Evolutionary conservation across 2,797 vertebrate genomes (phyloP).

Genomic region (Nannoperca obscura): DNA sequence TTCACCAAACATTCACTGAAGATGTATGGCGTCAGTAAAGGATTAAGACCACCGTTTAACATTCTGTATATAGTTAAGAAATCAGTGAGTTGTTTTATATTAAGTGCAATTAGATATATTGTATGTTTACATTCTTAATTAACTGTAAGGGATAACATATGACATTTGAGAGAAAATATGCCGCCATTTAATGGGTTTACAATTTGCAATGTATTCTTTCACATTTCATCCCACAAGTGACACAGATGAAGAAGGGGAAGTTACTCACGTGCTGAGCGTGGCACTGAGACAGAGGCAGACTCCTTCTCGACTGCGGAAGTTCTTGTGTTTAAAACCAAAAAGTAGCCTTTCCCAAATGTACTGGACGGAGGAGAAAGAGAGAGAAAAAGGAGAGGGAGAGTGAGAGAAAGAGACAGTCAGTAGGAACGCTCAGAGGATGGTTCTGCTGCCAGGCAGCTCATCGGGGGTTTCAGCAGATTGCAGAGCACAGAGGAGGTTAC

Average conservation of each 20-base stretch:
- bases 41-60: background rate
- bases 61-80: background rate
- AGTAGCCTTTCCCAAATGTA: slow-evolving; percentile 94
- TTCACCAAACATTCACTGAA: background rate
- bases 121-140: background rate
- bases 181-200: background rate
- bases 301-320: slow-evolving; percentile 96
- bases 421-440: background rate
- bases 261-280: slow-evolving; percentile 93
- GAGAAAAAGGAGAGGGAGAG: background rate
- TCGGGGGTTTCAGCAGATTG: slow-evolving; percentile 51
- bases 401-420: background rate
- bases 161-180: background rate
- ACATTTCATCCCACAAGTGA: slow-evolving; percentile 22
- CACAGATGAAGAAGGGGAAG: slow-evolving; percentile 39
- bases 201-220: background rate
- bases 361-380: slow-evolving; percentile 74
- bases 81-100: background rate
- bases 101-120: background rate
- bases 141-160: background rate
- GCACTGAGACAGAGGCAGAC: slow-evolving; percentile 93
- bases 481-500: slow-evolving; percentile 14
- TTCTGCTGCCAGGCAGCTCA: slow-evolving; percentile 1
- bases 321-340: slow-evolving; percentile 97
- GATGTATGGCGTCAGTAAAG: background rate